These are phyloP conservation scores for Lacanobia wlatinum DNA, from an alignment of 2,888 invertebrate genomes.

Conservation along the genomic window DNA sequence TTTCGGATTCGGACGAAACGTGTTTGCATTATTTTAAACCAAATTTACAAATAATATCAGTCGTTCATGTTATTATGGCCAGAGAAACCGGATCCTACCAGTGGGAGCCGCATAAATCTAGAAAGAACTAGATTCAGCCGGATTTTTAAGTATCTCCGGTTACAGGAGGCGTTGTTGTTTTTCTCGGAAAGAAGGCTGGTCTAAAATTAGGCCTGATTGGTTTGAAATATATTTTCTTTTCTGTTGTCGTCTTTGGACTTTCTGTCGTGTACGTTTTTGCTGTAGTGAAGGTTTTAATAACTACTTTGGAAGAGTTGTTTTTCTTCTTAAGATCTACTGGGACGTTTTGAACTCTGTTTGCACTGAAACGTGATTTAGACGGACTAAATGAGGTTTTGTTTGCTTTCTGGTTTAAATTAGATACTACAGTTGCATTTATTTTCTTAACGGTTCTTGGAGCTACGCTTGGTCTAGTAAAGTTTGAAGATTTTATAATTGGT, in stretches of 20 bases:
- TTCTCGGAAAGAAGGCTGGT: slow-evolving; percentile 85
- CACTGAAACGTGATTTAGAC: slow-evolving; percentile 81
- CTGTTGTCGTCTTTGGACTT: slow-evolving; percentile 82
- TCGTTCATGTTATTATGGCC: slow-evolving; percentile 79
- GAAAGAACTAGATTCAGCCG: slow-evolving; percentile 50
- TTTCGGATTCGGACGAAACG: slow-evolving; percentile 70
- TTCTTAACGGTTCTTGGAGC: slow-evolving; percentile 75
- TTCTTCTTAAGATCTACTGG: slow-evolving; percentile 85
- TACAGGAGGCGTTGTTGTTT: slow-evolving; percentile 77
- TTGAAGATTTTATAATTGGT: slow-evolving; percentile 80
- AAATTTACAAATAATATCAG: slow-evolving; percentile 73
- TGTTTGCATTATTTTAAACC: slow-evolving; percentile 53
- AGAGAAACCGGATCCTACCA: slow-evolving; percentile 75
- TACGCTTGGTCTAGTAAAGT: slow-evolving; percentile 76
- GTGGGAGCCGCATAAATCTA: slow-evolving; percentile 64
- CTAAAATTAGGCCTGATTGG: slow-evolving; percentile 83
- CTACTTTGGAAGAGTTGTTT: slow-evolving; percentile 71
- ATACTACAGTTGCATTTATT: slow-evolving; percentile 74
- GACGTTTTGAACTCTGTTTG: slow-evolving; percentile 83
- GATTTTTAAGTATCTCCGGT: slow-evolving; percentile 68
- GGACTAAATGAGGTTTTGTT: slow-evolving; percentile 84
- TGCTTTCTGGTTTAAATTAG: slow-evolving; percentile 76
- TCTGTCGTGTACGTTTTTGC: slow-evolving; percentile 81
- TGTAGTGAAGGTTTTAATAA: slow-evolving; percentile 79
- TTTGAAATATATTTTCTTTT: slow-evolving; percentile 82